Conservation (phyloP, 30 jellyfish, hydroid and myxozoan species). For the Hydractinia symbiolongicarpus region DNA sequence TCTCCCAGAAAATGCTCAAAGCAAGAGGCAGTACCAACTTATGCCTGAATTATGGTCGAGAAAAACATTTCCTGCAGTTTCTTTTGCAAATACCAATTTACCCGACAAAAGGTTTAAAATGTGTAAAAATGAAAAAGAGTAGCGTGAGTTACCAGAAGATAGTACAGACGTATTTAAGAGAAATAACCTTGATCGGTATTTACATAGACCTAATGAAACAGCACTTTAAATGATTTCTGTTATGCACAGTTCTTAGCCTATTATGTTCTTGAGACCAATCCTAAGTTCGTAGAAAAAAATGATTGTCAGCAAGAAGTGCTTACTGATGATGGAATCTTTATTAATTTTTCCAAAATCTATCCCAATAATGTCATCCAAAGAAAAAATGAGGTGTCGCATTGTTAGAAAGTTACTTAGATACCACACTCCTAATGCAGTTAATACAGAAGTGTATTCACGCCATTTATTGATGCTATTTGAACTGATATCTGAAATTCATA, state of each 20-base stretch:
- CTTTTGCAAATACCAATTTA: constrained; percentile 2
- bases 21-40: constrained; percentile 9
- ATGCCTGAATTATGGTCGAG: not conserved
- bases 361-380: constrained; percentile 12
- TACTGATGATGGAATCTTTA: not conserved
- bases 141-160: not conserved
- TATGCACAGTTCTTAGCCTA: not conserved
- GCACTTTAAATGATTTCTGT: not conserved
- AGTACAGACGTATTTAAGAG: not conserved
- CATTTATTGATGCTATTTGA: not conserved
- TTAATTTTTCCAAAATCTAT: not conserved
- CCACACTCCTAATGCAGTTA: not conserved
- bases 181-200: not conserved
- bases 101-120: not conserved
- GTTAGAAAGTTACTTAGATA: not conserved
- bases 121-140: not conserved
- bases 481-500: not conserved
- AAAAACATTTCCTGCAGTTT: not conserved
- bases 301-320: constrained; percentile 7
- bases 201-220: not conserved
- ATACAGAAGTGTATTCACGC: not conserved
- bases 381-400: constrained; percentile 1
- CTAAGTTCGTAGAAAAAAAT: constrained; percentile 8
- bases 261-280: not conserved
- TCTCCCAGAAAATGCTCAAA: not conserved